Evolutionary conservation across 1,140 invertebrate species (phyloP).

Genomic region (Pseudomyrmex flavicornis): DNA sequence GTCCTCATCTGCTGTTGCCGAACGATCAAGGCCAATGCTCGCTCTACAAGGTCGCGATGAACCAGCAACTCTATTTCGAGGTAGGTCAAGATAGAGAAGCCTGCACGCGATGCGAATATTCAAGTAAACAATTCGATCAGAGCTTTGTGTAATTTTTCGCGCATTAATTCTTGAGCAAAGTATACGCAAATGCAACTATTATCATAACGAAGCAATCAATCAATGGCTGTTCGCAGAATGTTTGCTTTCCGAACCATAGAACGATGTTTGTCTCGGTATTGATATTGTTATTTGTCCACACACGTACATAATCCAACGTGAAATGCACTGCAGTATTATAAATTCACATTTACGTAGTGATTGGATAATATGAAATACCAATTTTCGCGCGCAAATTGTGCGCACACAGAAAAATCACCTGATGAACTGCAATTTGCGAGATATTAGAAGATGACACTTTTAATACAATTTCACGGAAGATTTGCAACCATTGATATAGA

Average conservation of each 20-base stretch:
- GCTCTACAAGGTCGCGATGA: conserved; percentile 89
- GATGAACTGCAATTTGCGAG: neutral
- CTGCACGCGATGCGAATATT: neutral
- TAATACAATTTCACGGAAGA: neutral
- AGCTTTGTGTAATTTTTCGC: no score
- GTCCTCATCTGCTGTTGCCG: conserved; percentile 57
- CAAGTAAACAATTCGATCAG: no score
- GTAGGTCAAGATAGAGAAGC: conserved; percentile 67
- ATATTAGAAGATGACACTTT: neutral
- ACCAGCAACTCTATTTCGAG: conserved; percentile 89
- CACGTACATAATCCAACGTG: neutral
- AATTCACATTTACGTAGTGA: neutral
- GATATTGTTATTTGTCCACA: neutral
- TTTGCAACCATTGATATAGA: no score
- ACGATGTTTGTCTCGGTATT: conserved; percentile 16
- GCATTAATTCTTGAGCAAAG: no score
- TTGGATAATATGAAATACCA: conserved; percentile 7
- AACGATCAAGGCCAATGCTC: conserved; percentile 86
- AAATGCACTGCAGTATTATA: neutral
- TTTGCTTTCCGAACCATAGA: neutral
- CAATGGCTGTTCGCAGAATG: neutral
- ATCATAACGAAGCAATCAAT: neutral
- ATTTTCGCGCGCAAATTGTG: no score
- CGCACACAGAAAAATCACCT: no score
- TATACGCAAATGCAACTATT: no score